Base-by-base conservation (phyloP, 1,140 invertebrate species). In the Wasmannia auropunctata region DNA sequence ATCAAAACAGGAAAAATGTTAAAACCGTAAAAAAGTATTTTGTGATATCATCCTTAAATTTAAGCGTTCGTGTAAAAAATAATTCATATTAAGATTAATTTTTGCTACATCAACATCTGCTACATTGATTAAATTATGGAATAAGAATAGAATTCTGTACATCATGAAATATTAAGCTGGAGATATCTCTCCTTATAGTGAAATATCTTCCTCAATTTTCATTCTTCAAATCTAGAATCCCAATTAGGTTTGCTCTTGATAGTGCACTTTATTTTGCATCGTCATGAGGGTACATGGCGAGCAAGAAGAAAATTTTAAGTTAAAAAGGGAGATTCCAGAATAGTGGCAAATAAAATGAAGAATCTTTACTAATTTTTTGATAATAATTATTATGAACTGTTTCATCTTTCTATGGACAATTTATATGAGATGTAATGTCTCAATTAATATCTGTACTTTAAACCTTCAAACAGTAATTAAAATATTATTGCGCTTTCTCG, bases 1-100 rank as follows among this genome's bases (percentile, higher is more conserved):
- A 80, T 69, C 22, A 37, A 77, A 63, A 14, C 5, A 77, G 16
- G 25, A 25, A 31, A 79, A 51, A 37, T 67, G 11, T 69, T 40
- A 56, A 49, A 77, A 0, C 6, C 43, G 16, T 16, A 46, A 46
- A 46, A 46, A 16, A 46, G 14, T 46, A 25, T 76, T 16, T 60
- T 14, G 25, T n/a, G 28, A n/a, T 60, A 60, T 14, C 8, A n/a
- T 28, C 3, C 10, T 60, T 77, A 49, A 77, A 46, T 62, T n/a
- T 76, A 56, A 56, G 8, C 22, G 8, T 54, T 40, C 10, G 6
- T 77, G 14, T 60, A 62, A 46, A 54, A 77, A 77, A 11, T 19
- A 62, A 31, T 43, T 43, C 5, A 3, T 60, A 40, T 77, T 43
- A 11, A 62, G 60, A 46, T 62, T 46, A 40, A 76, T 76, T 62